phyloP scores from a whole-genome alignment of 64 coral and sea anemone species.

The Porites lutea region DNA sequence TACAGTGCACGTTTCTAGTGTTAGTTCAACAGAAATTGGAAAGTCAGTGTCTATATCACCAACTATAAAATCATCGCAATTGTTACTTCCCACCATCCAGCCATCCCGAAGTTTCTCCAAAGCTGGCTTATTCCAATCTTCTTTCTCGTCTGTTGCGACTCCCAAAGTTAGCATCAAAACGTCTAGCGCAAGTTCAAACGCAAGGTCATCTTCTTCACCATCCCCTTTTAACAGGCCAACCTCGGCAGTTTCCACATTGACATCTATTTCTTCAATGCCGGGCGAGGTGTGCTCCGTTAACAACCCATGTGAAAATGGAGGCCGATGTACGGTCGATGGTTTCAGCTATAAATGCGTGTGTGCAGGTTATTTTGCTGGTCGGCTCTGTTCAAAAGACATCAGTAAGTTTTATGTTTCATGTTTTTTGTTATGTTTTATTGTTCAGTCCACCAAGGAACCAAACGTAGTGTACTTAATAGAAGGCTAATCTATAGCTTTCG shows the following conservation, averaged over 20 bases:
- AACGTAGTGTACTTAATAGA: no score
- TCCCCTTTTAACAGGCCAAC: no score
- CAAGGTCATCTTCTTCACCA: not conserved
- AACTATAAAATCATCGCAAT: not conserved
- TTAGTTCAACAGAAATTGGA: not conserved
- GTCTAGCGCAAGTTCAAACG: not conserved
- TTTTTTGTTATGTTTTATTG: not conserved
- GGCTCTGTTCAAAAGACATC: not conserved
- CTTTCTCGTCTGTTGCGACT: not conserved
- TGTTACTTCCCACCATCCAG: not conserved
- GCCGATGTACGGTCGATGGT: not conserved
- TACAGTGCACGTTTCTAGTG: no score
- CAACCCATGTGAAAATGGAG: conserved; percentile 1
- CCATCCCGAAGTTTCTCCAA: not conserved
- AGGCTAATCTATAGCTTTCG: no score
- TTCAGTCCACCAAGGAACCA: no score
- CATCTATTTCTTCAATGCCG: not conserved
- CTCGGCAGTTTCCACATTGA: not conserved
- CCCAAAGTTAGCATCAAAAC: not conserved
- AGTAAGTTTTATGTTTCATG: not conserved
- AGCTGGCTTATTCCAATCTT: not conserved
- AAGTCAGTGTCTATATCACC: not conserved
- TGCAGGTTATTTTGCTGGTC: not conserved
- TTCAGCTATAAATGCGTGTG: conserved; percentile 3
- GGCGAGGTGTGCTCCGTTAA: not conserved